Percentiles rank a stretch among this genome's conserved stretches.
Evolutionary conservation across 2,113 vertebrate genomes (phyloP).

Genomic region (Pituophis catenifer): DNA sequence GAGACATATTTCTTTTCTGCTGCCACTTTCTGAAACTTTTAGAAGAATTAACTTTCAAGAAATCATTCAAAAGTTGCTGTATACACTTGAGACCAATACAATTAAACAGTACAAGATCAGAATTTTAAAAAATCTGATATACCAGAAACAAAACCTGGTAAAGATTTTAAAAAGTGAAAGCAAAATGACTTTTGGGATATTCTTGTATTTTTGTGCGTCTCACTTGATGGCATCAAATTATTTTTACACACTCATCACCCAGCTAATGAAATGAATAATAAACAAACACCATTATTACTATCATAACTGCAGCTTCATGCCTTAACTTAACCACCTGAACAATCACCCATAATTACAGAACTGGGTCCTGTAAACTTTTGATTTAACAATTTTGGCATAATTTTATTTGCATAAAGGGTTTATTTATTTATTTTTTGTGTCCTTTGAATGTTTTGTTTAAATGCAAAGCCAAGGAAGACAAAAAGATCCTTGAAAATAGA

Average conservation of each 20-base stretch:
- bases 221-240: not conserved
- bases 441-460: conserved; percentile 1
- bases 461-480: conserved; percentile 2
- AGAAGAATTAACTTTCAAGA: not conserved
- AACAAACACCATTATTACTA: not conserved
- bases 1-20: not conserved
- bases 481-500: not conserved
- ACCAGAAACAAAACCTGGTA: not conserved
- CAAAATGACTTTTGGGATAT: not conserved
- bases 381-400: not conserved
- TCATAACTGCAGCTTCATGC: not conserved
- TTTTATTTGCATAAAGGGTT: not conserved
- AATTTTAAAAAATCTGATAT: not conserved
- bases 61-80: not conserved
- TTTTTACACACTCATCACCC: not conserved
- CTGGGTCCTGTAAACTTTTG: rapidly evolving
- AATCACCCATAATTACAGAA: not conserved
- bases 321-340: not conserved
- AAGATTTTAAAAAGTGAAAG: not conserved
- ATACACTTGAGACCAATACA: not conserved
- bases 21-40: not conserved
- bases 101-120: not conserved
- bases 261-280: not conserved
- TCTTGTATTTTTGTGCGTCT: not conserved
- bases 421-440: not conserved